Percentiles rank a stretch among this genome's conserved stretches.
These are phyloP conservation scores for Porites evermanni DNA, from an alignment of 92 coral and sea anemone genomes.

Conservation along the genomic window DNA sequence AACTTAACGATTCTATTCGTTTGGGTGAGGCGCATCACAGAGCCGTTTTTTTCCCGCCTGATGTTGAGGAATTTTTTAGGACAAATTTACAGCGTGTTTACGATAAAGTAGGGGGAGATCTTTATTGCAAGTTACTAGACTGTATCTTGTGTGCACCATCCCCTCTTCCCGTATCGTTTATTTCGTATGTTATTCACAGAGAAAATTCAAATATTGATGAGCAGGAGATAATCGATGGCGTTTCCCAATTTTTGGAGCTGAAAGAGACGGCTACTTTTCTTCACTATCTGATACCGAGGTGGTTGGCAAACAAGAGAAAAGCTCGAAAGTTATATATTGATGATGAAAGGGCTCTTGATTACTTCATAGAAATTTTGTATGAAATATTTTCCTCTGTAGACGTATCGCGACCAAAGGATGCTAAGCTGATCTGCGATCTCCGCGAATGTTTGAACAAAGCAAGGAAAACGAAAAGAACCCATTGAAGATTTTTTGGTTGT, in stretches of 20 bases:
- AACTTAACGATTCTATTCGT: neutral
- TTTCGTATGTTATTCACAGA: neutral
- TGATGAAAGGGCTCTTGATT: rapidly evolving
- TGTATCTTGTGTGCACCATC: neutral
- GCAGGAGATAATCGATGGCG: slow-evolving; percentile 8
- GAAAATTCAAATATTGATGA: neutral
- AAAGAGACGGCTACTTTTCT: too few relatives aligned
- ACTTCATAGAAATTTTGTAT: too few relatives aligned
- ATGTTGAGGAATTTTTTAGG: neutral
- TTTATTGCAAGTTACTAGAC: neutral
- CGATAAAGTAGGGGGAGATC: neutral
- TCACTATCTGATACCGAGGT: too few relatives aligned
- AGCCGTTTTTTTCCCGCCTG: neutral
- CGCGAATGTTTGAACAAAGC: too few relatives aligned
- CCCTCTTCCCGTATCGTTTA: neutral
- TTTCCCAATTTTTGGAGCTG: slow-evolving; percentile 4
- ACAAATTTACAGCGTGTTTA: neutral
- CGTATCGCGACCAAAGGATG: too few relatives aligned
- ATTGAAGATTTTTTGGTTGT: too few relatives aligned
- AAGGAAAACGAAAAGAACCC: too few relatives aligned
- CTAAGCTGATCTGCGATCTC: too few relatives aligned
- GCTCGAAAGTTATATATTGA: too few relatives aligned
- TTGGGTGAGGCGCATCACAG: neutral
- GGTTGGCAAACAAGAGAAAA: too few relatives aligned
- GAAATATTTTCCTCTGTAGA: too few relatives aligned